Evolutionary conservation across 2,888 invertebrate species (phyloP).

Genomic region (Syrphus vitripennis): DNA sequence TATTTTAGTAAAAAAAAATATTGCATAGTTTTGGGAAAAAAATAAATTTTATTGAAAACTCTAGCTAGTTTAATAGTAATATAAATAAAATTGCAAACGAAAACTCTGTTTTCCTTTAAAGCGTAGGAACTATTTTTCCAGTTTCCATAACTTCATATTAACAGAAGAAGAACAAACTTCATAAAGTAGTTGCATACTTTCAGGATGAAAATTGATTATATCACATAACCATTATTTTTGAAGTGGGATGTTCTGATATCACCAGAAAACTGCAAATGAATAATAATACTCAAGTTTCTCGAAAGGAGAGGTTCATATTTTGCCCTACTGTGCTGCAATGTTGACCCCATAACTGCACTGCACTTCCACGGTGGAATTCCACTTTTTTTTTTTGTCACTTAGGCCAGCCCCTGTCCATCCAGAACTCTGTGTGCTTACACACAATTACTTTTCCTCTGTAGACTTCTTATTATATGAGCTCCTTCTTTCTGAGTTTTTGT

Average conservation of each 20-base stretch:
- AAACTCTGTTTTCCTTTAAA: no score
- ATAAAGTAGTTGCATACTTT: neutral
- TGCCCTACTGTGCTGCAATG: neutral
- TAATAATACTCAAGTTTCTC: neutral
- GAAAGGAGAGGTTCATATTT: neutral
- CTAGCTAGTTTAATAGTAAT: no score
- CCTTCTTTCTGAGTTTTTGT: slow-evolving; percentile 28
- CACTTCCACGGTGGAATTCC: no score
- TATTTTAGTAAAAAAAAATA: no score
- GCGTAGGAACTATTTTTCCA: no score
- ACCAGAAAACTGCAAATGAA: neutral
- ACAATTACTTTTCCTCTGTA: slow-evolving; percentile 52
- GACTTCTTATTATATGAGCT: slow-evolving; percentile 30
- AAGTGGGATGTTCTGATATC: neutral
- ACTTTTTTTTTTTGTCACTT: slow-evolving; percentile 5
- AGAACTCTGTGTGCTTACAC: slow-evolving; percentile 29
- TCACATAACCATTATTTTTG: neutral
- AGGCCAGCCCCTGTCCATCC: neutral
- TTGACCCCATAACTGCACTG: neutral
- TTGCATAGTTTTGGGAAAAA: no score
- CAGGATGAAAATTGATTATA: neutral
- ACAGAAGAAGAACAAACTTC: neutral
- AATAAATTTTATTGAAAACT: no score
- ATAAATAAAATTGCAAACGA: no score
- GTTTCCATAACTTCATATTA: neutral